phyloP scores from a whole-genome alignment of 2,113 vertebrate species.

The Caranx melampygus region DNA sequence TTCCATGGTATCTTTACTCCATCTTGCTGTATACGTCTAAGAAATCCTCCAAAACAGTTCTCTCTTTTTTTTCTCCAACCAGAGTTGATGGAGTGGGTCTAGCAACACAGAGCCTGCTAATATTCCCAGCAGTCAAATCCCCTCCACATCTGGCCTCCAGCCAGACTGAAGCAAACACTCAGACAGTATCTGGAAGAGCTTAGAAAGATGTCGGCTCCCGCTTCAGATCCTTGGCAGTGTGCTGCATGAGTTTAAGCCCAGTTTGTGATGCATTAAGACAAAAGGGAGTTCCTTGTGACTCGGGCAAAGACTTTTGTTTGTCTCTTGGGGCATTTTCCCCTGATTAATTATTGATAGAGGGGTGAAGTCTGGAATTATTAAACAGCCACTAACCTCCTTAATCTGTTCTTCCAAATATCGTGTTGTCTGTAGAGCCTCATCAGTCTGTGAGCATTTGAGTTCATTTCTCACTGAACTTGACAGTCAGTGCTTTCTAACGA shows the following conservation, averaged over 20 bases:
- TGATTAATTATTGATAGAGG: not conserved
- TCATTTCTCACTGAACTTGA: no score
- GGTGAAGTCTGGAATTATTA: not conserved
- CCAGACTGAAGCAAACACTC: conserved; percentile 29
- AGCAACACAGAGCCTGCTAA: conserved; percentile 21
- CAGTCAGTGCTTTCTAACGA: no score
- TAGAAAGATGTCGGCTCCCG: conserved; percentile 30
- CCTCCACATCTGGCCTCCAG: not conserved
- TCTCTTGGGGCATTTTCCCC: not conserved
- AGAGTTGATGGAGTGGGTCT: not conserved
- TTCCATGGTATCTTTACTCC: not conserved
- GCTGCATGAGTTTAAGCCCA: not conserved
- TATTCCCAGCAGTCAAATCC: conserved; percentile 46
- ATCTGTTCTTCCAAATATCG: no score
- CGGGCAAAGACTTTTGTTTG: not conserved
- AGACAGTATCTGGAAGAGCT: conserved; percentile 38
- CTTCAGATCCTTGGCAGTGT: conserved; percentile 37
- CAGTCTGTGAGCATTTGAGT: no score
- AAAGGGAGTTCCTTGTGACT: not conserved
- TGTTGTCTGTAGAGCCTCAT: no score
- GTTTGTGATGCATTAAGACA: conserved; percentile 25
- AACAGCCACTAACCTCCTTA: not conserved
- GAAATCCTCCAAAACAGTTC: not conserved
- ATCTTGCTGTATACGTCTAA: conserved; percentile 4
- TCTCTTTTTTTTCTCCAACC: no score